A percentile compares a stretch with the other conserved stretches of the same genome.
Conservation (phyloP, 2,888 invertebrate species). For the Euzophera pinguis region DNA sequence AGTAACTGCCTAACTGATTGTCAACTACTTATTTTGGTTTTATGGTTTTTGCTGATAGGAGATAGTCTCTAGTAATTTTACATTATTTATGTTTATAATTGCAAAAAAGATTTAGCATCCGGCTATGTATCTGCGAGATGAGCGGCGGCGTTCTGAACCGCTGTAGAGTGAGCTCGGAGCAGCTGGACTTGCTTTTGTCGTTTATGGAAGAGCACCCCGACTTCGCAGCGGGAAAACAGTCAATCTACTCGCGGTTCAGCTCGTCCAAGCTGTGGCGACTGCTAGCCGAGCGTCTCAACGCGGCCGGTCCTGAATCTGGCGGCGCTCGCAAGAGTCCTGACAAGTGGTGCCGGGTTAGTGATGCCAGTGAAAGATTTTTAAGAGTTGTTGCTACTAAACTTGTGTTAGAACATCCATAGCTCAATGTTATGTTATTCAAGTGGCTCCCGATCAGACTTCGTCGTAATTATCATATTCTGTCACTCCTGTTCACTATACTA, state of each 20-base stretch:
- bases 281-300: constrained; percentile 67
- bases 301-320: constrained; percentile 58
- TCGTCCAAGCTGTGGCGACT: constrained; percentile 69
- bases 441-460: too few species aligned
- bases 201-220: constrained; percentile 76
- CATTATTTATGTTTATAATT: too few species aligned
- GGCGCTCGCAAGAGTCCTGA: constrained; percentile 70
- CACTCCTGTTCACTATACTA: too few species aligned
- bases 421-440: too few species aligned
- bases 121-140: constrained; percentile 39
- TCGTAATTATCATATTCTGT: too few species aligned
- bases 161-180: constrained; percentile 68
- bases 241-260: constrained; percentile 68
- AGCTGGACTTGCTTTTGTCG: constrained; percentile 59
- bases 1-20: too few species aligned
- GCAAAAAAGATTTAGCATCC: not conserved
- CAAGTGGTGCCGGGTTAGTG: constrained; percentile 68
- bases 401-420: too few species aligned
- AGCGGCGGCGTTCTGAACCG: constrained; percentile 59
- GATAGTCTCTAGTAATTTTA: too few species aligned
- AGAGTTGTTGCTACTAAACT: too few species aligned
- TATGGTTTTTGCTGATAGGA: too few species aligned
- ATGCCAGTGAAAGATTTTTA: too few species aligned
- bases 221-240: constrained; percentile 68
- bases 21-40: too few species aligned